A percentile compares a stretch with the other conserved stretches of the same genome.
Conservation (phyloP, 2,797 vertebrate species). For the Muscicapa striata region DNA sequence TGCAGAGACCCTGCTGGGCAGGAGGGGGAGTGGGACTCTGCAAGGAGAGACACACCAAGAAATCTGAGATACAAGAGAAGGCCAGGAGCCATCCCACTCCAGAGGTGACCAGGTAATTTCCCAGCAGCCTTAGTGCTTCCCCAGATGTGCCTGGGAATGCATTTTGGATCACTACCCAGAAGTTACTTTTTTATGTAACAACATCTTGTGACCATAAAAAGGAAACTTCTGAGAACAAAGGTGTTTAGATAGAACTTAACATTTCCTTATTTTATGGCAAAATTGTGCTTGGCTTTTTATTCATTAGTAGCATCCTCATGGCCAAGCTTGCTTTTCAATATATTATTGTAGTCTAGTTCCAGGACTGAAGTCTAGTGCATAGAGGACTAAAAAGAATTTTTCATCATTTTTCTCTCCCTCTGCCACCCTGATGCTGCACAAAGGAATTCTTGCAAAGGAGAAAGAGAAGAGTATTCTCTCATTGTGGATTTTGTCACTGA, state of each 20-base stretch:
- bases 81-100: neutral
- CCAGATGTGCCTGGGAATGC: neutral
- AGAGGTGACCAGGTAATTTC: fast-evolving
- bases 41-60: neutral
- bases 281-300: neutral
- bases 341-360: neutral
- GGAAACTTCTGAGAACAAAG: neutral
- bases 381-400: neutral
- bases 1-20: neutral
- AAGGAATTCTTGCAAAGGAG: neutral
- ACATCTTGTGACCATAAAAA: neutral
- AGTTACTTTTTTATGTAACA: neutral
- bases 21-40: neutral
- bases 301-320: neutral
- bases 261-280: neutral
- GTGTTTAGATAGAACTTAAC: neutral
- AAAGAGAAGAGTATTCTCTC: neutral
- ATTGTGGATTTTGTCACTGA: neutral
- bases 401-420: neutral
- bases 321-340: neutral
- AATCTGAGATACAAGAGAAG: neutral
- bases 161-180: neutral
- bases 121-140: neutral
- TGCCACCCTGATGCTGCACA: neutral
- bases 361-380: neutral